phyloP scores from a whole-genome alignment of 2,113 vertebrate species.

The Cacatua alba region DNA sequence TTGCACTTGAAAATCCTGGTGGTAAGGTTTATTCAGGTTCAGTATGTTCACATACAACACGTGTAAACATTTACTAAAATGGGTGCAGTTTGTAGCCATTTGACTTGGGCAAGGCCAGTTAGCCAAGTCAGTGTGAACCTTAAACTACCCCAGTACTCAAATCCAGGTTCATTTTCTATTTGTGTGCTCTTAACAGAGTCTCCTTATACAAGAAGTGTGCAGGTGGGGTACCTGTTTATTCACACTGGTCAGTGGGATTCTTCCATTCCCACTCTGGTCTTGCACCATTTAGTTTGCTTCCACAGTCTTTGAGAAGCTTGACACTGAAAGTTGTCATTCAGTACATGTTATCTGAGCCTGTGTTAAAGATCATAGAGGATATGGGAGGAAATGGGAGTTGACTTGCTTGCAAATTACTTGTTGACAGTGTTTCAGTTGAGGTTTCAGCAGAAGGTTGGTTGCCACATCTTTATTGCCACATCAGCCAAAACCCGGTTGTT shows the following conservation, averaged over 20 bases:
- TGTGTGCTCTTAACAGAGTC: not conserved
- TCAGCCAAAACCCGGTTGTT: not conserved
- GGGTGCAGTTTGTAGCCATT: not conserved
- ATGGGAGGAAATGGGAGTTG: not conserved
- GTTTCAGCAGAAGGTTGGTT: not conserved
- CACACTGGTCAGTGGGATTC: not conserved
- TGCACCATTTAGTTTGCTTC: not conserved
- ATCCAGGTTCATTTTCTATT: not conserved
- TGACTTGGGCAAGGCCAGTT: not conserved
- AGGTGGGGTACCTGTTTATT: not conserved
- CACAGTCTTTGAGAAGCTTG: not conserved
- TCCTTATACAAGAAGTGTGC: not conserved
- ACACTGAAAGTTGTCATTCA: fast-evolving
- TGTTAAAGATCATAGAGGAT: not conserved
- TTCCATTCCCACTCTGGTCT: not conserved
- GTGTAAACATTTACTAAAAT: not conserved
- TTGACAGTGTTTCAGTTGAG: not conserved
- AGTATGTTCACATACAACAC: not conserved
- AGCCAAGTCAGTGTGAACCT: not conserved
- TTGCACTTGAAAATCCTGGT: constrained; percentile 2
- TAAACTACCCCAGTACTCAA: not conserved
- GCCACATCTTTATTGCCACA: not conserved
- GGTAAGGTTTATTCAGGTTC: not conserved
- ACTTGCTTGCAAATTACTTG: not conserved
- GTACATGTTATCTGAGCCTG: fast-evolving